Conservation (phyloP, 2,113 vertebrate species). For the Vulpes lagopus region DNA sequence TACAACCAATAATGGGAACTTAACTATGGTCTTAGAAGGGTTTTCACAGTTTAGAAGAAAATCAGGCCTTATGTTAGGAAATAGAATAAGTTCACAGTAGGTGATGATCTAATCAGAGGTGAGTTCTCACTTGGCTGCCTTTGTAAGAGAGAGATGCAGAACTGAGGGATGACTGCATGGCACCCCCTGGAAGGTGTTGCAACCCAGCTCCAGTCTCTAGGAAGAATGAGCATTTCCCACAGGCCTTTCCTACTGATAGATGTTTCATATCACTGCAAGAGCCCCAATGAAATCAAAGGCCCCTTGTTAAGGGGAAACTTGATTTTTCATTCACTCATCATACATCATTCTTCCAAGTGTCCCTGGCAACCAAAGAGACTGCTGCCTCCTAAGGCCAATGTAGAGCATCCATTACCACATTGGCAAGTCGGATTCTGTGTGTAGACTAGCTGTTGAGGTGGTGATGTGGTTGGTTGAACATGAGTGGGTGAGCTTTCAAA, state of each 20-base stretch:
- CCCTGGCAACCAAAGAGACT: neutral
- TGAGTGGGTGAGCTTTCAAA: neutral
- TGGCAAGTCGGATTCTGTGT: neutral
- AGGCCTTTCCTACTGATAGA: neutral
- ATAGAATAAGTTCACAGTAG: neutral
- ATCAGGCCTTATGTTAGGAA: constrained; percentile 24
- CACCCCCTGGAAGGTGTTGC: neutral
- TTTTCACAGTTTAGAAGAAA: constrained; percentile 54
- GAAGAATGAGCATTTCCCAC: neutral
- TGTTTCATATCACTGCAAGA: constrained; percentile 3
- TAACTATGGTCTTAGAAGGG: constrained; percentile 41
- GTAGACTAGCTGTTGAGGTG: neutral
- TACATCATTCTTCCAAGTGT: neutral
- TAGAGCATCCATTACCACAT: neutral
- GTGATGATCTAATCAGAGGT: neutral
- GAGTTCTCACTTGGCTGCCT: neutral
- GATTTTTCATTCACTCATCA: constrained; percentile 20
- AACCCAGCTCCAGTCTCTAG: neutral
- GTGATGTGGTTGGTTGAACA: neutral
- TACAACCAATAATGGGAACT: constrained; percentile 63
- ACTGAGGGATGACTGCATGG: neutral
- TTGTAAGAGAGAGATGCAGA: constrained; percentile 23
- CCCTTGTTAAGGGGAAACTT: constrained; percentile 17
- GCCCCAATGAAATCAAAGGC: neutral
- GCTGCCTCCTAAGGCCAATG: neutral